Base-by-base conservation (phyloP, 2,797 vertebrate species). In the Spondyliosoma cantharus region DNA sequence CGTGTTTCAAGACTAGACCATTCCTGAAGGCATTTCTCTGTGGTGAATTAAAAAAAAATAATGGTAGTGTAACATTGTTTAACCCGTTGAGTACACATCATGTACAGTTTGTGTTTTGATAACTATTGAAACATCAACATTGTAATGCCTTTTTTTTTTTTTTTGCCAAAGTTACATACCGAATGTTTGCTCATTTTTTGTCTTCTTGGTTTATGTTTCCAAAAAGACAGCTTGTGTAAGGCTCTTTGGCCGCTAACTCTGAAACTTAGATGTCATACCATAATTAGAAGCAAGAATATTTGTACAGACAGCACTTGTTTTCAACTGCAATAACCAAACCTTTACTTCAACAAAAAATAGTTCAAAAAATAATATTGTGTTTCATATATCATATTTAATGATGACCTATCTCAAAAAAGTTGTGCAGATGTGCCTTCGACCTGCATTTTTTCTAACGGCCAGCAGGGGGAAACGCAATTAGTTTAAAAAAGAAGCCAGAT, bases 1-100 rank as follows among this genome's bases (percentile, higher is more conserved):
- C 12, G 16, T 19, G 64, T 66, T 74, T 52, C 59, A 37, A 80
- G 79, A 84, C 29, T 19, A 74, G 66, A 71, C 43, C 22, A 37
- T 75, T 83, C 61, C 66, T 46, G n/a, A 12, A 82, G 69, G 48
- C 69, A 13, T 68, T 74, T 62, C 58, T 71, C 24, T 0, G 57
- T 69, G 37, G 45, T 63, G 19, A 71, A 25, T 42, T 58, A 85
- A 15, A 85, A 15, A 12, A 27, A 49, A 37, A 37, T n/a, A 4
- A 7, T 46, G 24, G 27, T 37, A 24, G 43, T 64, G 72, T 37
- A 48, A 27, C 0, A 14, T 59, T 77, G 64, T 76, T 71, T 66
- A 60, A 73, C 20, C 58, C 46, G 16, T 56, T 13, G 66, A 37
- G 24, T 45, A n/a, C 16, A 62, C 16, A 71, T 58, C 2, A 15